Conservation (phyloP, 2,888 invertebrate species). For the Synergus laeviventris region DNA sequence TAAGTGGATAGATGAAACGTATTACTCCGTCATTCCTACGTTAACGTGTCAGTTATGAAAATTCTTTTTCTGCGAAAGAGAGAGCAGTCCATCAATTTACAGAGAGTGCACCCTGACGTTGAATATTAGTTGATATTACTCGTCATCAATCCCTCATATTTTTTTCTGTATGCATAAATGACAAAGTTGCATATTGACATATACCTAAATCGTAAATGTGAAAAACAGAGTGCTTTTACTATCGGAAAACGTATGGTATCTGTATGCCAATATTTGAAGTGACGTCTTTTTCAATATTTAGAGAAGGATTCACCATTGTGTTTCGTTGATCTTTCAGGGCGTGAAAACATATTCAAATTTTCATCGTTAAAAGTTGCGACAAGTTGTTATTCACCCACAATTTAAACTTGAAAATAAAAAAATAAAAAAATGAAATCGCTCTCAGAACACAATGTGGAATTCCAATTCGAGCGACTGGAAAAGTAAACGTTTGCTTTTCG, state of each 20-base stretch:
- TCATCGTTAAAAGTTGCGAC: not conserved
- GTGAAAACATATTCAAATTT: not conserved
- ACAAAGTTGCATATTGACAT: conserved; percentile 29
- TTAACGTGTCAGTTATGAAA: conserved; percentile 66
- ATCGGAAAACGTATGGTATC: not conserved
- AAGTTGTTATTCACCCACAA: not conserved
- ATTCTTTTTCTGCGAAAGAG: conserved; percentile 42
- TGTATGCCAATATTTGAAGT: not conserved
- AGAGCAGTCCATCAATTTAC: conserved; percentile 46
- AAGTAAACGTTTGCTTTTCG: conserved; percentile 38
- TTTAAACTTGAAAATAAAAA: not conserved
- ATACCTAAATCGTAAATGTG: not conserved
- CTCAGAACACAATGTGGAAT: not conserved
- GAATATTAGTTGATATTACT: conserved; percentile 46
- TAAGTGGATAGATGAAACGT: conserved; percentile 57
- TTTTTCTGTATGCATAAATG: conserved; percentile 29
- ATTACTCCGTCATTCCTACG: conserved; percentile 61
- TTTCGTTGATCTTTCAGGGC: not conserved
- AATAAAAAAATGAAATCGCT: not conserved
- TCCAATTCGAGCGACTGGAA: conserved; percentile 22
- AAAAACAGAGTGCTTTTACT: conserved; percentile 15
- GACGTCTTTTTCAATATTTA: not conserved
- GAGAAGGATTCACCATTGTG: not conserved
- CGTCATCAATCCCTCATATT: conserved; percentile 19
- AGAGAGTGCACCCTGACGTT: conserved; percentile 47